Base-by-base conservation (phyloP, 2,113 vertebrate species). In the Lophius piscatorius region DNA sequence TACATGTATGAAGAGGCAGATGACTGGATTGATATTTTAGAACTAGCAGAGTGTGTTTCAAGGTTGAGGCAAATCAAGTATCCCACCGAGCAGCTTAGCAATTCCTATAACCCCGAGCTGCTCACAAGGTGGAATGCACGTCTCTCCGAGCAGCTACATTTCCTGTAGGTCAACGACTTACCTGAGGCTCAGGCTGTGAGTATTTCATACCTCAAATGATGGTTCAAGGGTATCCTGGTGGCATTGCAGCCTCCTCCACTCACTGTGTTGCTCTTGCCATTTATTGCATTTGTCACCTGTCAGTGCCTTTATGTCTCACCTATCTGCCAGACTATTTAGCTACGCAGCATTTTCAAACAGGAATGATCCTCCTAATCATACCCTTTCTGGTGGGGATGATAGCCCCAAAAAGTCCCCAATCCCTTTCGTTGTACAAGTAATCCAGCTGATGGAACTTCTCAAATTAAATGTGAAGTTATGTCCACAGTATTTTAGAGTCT, bases 51-150 rank as follows among this genome's bases (percentile, higher is more conserved):
- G 39, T 8, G 21, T n/a, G 23, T 14, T 60, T 44, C 14, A 42
- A 49, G 38, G 52, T 51, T 31, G 70, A 64, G 55, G 34, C 16
- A 76, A 40, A 70, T 52, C 52, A 47, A 68, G 47, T 23, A 42
- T 40, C 34, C 48, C 34, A 36, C 63, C 74, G 60, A 76, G 51
- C 47, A 70, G 68, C 70, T 80, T 70, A 82, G 12, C 16, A 23
- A n/a, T 50, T 66, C 62, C 39, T 64, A 4, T 40, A 49, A 63
- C 52, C 57, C 36, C 21, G 18, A n/a, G 39, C 49, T 63, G 47
- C 44, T 64, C 48, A 29, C 49, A 66, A 61, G 70, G 64, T 64
- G 57, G 68, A 80, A 64, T 48, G 46, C 46, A 79, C 33, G 46
- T 55, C 41, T 69, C 58, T 63, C 47, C 39, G 40, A 62, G 40